Percentiles rank a stretch among this genome's conserved stretches.
Conservation (phyloP, 2,797 vertebrate species). For the Oceanodroma leucorhoa region DNA sequence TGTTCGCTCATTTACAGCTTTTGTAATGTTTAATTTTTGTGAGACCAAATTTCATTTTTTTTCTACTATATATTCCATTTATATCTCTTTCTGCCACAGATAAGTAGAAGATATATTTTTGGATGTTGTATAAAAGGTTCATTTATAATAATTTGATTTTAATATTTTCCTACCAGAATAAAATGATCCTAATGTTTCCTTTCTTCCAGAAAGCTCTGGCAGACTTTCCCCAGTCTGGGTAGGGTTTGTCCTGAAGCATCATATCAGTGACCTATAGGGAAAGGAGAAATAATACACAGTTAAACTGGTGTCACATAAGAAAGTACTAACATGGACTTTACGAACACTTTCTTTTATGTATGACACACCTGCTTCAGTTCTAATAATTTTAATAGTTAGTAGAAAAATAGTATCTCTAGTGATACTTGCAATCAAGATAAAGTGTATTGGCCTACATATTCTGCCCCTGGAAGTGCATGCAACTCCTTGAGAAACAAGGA, state of each 20-base stretch:
- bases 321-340: background rate
- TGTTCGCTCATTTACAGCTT: background rate
- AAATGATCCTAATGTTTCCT: constrained; percentile 91
- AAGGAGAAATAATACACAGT: background rate
- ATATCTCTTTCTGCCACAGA: background rate
- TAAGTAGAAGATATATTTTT: background rate
- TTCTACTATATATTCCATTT: background rate
- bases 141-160: background rate
- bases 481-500: background rate
- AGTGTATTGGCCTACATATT: background rate
- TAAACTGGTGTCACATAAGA: background rate
- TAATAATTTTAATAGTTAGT: background rate
- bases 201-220: constrained; percentile 93
- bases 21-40: background rate
- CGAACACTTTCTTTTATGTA: background rate
- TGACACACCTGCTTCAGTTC: background rate
- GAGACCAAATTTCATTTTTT: background rate
- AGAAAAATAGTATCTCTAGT: background rate
- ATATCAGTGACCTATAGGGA: constrained; percentile 91
- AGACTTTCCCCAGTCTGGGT: constrained; percentile 92
- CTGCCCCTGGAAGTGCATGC: background rate
- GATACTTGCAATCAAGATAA: background rate
- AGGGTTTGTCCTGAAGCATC: constrained; percentile 96
- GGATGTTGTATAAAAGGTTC: background rate
- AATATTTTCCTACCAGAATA: constrained; percentile 87